Evolutionary conservation across 2,113 vertebrate genomes (phyloP).

Genomic region (Oncorhynchus masou): DNA sequence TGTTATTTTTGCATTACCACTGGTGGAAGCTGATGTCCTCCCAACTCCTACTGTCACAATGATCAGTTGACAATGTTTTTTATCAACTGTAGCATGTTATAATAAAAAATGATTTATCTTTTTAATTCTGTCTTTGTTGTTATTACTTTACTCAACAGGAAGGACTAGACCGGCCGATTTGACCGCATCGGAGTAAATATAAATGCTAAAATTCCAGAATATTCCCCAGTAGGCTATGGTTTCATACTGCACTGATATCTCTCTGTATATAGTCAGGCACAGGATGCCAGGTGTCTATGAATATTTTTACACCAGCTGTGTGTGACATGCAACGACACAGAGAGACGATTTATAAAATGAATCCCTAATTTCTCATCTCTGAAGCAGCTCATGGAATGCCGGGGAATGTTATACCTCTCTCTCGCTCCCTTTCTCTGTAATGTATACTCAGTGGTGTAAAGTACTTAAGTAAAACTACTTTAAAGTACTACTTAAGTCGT

Average conservation of each 20-base stretch:
- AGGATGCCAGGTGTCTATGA: background rate
- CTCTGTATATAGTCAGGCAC: background rate
- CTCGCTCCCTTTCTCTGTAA: background rate
- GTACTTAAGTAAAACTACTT: too few relatives aligned
- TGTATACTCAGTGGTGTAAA: too few relatives aligned
- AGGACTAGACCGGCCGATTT: background rate
- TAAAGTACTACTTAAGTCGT: too few relatives aligned
- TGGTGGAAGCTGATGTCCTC: background rate
- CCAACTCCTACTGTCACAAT: conserved; percentile 35
- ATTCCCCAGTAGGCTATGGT: background rate
- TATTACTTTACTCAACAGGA: background rate
- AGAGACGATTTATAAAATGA: conserved; percentile 55
- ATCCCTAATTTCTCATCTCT: conserved; percentile 56
- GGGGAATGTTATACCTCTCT: conserved; percentile 24
- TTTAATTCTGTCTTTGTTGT: conserved; percentile 20
- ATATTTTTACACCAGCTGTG: conserved; percentile 21
- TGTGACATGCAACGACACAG: conserved; percentile 18
- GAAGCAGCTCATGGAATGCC: conserved; percentile 29
- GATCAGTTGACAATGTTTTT: conserved; percentile 39
- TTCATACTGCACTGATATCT: background rate
- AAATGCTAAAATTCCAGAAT: background rate
- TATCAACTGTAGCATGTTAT: conserved; percentile 62
- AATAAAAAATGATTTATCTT: conserved; percentile 63
- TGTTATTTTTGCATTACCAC: conserved; percentile 42
- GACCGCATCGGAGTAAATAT: background rate